Percentiles rank a stretch among this genome's conserved stretches.
These are phyloP conservation scores for Ondatra zibethicus DNA, from an alignment of 2,113 vertebrate genomes.

Conservation along the genomic window DNA sequence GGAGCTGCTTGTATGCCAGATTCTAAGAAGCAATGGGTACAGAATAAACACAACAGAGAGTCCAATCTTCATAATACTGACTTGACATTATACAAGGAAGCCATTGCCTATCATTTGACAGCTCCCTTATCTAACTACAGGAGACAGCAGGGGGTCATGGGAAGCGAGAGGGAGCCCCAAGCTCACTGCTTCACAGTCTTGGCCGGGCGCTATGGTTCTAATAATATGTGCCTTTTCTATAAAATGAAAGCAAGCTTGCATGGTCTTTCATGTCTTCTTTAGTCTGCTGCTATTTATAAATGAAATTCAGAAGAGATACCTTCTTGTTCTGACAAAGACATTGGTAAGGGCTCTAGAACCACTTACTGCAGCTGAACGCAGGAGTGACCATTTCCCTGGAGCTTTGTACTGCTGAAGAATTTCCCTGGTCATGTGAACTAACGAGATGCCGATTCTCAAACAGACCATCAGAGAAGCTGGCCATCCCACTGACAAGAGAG, in stretches of 20 bases:
- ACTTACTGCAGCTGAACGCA: neutral
- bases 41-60: neutral
- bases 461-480: neutral
- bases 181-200: neutral
- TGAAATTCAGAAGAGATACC: neutral
- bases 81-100: neutral
- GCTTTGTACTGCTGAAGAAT: neutral
- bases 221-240: neutral
- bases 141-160: neutral
- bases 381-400: neutral
- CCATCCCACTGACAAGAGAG: neutral
- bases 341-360: neutral
- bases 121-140: neutral
- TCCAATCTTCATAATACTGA: neutral
- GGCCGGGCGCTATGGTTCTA: neutral
- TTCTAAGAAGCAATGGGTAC: neutral
- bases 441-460: neutral
- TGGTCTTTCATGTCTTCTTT: neutral
- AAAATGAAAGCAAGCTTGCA: neutral
- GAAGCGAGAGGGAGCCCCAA: neutral
- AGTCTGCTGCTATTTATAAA: constrained; percentile 4
- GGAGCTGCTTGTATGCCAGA: neutral
- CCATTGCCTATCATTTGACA: neutral
- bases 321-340: neutral
- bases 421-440: neutral